Conservation (phyloP, 1,140 invertebrate genomes). For the Octopus sinensis region DNA sequence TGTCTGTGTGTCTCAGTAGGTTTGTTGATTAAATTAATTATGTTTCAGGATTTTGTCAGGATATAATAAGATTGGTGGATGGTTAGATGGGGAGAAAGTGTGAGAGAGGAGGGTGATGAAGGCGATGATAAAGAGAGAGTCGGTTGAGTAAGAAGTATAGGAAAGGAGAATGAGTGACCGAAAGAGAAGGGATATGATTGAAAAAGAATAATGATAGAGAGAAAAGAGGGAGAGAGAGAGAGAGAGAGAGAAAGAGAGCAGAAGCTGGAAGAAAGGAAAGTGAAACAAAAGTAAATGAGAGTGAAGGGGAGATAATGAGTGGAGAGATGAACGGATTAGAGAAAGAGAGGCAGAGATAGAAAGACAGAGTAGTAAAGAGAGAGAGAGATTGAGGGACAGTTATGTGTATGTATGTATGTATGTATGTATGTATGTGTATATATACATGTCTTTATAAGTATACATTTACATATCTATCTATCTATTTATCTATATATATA, state of each 20-base stretch:
- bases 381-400: background rate
- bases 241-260: slow-evolving; percentile 4
- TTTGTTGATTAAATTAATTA: too few species aligned
- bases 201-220: background rate
- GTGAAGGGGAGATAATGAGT: background rate
- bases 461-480: background rate
- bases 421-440: background rate
- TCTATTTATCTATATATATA: background rate
- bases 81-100: background rate
- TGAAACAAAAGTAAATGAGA: background rate
- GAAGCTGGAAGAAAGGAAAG: background rate
- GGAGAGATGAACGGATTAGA: background rate
- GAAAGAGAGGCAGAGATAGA: background rate
- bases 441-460: background rate
- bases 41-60: too few species aligned
- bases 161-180: background rate
- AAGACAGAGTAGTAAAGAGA: background rate
- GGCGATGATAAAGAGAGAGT: background rate
- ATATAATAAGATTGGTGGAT: background rate
- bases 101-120: background rate
- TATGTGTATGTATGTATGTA: background rate
- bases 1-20: background rate
- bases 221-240: background rate
- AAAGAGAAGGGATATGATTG: background rate
- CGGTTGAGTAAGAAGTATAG: background rate